A percentile compares a stretch with the other conserved stretches of the same genome.
Conservation (phyloP, 2,113 vertebrate species). For the Octodon degus region DNA sequence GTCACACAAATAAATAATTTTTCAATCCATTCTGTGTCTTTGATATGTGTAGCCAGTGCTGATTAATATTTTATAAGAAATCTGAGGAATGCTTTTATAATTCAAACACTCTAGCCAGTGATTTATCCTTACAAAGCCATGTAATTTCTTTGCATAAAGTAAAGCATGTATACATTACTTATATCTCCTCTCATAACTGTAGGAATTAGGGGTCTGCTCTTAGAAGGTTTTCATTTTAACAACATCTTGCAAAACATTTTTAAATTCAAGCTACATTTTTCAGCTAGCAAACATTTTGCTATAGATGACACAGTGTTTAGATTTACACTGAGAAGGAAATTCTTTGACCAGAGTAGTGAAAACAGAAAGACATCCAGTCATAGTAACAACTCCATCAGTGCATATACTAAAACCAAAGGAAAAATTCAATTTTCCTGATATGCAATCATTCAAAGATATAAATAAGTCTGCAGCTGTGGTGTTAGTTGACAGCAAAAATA, state of each 20-base stretch:
- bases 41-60: neutral
- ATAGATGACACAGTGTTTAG: neutral
- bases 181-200: neutral
- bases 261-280: neutral
- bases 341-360: neutral
- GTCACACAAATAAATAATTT: neutral
- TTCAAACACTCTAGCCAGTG: neutral
- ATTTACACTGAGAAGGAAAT: neutral
- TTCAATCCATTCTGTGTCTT: neutral
- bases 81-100: neutral
- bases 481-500: neutral
- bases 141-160: neutral
- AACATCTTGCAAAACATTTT: neutral
- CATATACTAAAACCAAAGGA: neutral
- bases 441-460: neutral
- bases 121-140: neutral
- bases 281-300: neutral
- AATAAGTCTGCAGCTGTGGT: neutral
- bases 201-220: neutral
- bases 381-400: neutral
- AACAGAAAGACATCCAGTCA: neutral
- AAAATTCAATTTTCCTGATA: neutral
- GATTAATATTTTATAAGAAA: neutral
- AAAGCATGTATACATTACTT: neutral
- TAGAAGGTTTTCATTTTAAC: neutral